Evolutionary conservation across 2,888 invertebrate species (phyloP).

Genomic region (Bruchidius siliquastri): DNA sequence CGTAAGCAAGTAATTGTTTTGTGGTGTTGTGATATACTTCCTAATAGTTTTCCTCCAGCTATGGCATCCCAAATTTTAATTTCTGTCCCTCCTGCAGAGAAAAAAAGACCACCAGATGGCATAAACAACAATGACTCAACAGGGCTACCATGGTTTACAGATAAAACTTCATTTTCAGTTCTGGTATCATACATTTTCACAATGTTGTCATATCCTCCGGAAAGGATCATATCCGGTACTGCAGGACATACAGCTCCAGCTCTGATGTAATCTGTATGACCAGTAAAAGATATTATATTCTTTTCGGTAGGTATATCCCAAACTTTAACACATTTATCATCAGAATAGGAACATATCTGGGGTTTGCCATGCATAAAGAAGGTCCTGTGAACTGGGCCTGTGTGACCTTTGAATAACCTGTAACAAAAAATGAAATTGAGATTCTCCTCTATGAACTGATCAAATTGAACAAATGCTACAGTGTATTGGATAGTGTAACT

Average conservation of each 20-base stretch:
- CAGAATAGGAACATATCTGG: conserved; percentile 81
- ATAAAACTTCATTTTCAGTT: conserved; percentile 62
- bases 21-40: conserved; percentile 86
- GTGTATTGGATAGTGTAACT: no score
- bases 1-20: conserved; percentile 89
- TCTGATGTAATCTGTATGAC: conserved; percentile 77
- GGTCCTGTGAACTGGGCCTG: conserved; percentile 73
- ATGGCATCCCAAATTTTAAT: conserved; percentile 92
- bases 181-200: conserved; percentile 86
- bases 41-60: conserved; percentile 78
- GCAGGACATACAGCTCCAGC: conserved; percentile 77
- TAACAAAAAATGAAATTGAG: conserved; percentile 13
- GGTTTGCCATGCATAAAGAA: conserved; percentile 75
- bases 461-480: no score
- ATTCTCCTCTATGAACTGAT: not conserved
- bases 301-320: conserved; percentile 90
- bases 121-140: conserved; percentile 85
- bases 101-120: conserved; percentile 83
- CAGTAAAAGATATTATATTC: conserved; percentile 59
- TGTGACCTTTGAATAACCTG: conserved; percentile 80
- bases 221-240: conserved; percentile 70
- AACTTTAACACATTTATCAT: conserved; percentile 80
- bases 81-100: conserved; percentile 76
- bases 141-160: conserved; percentile 82
- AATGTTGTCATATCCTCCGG: conserved; percentile 85